Evolutionary conservation across 2,888 invertebrate species (phyloP).

Genomic region (Orchesella flavescens): DNA sequence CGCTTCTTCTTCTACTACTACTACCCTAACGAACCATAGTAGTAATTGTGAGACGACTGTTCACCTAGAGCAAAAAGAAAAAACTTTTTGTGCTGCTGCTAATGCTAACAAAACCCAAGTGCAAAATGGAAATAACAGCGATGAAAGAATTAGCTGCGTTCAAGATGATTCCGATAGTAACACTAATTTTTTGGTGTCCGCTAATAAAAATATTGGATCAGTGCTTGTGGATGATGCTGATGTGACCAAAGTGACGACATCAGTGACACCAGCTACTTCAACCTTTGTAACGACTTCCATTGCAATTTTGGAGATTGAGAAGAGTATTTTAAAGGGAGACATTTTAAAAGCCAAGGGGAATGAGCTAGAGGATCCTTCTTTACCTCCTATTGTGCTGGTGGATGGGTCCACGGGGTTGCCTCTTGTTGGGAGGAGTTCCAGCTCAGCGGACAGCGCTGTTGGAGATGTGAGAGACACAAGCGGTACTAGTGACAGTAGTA

Average conservation of each 20-base stretch:
- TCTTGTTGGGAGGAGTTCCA: too few relatives aligned
- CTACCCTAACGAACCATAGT: constrained; percentile 13
- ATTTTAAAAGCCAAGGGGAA: constrained; percentile 31
- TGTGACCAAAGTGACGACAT: neutral
- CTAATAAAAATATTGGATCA: constrained; percentile 7
- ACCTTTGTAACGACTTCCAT: neutral
- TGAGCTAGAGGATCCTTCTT: neutral
- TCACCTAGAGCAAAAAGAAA: neutral
- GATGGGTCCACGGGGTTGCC: constrained; percentile 49
- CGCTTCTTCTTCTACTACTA: constrained; percentile 15
- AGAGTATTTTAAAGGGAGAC: constrained; percentile 19
- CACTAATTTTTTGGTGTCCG: neutral
- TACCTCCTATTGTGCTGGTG: constrained; percentile 42
- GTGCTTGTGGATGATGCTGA: neutral
- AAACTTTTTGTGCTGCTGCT: too few relatives aligned
- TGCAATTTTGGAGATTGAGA: constrained; percentile 47
- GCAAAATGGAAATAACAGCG: constrained; percentile 10
- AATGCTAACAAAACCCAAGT: neutral
- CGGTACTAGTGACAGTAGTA: constrained; percentile 25
- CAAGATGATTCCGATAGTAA: neutral
- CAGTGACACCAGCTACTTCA: neutral
- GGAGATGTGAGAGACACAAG: neutral
- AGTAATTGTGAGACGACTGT: constrained; percentile 5
- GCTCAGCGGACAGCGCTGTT: constrained; percentile 17
- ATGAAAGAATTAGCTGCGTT: too few relatives aligned